Conservation (phyloP, 2,797 vertebrate genomes). For the Acestrorhynchus altus region DNA sequence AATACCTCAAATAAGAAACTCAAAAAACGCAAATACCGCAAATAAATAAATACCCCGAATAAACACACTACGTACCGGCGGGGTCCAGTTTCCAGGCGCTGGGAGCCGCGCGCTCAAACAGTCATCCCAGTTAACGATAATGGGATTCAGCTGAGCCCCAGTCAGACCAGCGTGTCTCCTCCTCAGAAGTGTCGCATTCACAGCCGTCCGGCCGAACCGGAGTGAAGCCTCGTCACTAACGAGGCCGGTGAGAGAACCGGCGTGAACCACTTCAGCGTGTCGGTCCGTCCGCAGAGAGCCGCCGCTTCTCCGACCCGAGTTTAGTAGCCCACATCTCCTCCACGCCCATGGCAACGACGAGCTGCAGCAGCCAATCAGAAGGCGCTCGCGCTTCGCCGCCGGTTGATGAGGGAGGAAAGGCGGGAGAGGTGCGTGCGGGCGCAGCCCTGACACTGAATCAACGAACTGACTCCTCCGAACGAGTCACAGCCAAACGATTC, state of each 20-base stretch:
- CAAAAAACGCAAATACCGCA: too few relatives aligned
- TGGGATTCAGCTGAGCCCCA: not conserved
- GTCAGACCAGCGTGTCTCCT: not conserved
- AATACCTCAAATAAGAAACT: too few relatives aligned
- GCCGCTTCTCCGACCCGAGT: not conserved
- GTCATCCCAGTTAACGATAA: not conserved
- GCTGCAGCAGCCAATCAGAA: conserved; percentile 68
- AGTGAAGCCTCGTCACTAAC: too few relatives aligned
- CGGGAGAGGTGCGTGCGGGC: conserved; percentile 22
- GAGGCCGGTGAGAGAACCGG: too few relatives aligned
- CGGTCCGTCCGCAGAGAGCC: not conserved
- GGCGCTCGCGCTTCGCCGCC: conserved; percentile 43
- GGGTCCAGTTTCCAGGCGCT: not conserved
- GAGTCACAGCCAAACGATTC: too few relatives aligned
- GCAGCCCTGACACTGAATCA: too few relatives aligned
- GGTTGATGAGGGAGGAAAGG: conserved; percentile 15
- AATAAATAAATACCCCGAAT: too few relatives aligned
- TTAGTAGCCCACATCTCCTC: conserved; percentile 48
- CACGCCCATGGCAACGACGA: conserved; percentile 75
- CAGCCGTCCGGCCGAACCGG: conserved; percentile 2
- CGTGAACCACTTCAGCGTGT: too few relatives aligned
- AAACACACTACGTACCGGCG: not conserved
- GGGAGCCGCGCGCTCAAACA: not conserved
- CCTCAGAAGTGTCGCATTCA: not conserved
- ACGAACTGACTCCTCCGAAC: not conserved